phyloP scores from a whole-genome alignment of 2,888 invertebrate species.

The Tenthredo mesomela region DNA sequence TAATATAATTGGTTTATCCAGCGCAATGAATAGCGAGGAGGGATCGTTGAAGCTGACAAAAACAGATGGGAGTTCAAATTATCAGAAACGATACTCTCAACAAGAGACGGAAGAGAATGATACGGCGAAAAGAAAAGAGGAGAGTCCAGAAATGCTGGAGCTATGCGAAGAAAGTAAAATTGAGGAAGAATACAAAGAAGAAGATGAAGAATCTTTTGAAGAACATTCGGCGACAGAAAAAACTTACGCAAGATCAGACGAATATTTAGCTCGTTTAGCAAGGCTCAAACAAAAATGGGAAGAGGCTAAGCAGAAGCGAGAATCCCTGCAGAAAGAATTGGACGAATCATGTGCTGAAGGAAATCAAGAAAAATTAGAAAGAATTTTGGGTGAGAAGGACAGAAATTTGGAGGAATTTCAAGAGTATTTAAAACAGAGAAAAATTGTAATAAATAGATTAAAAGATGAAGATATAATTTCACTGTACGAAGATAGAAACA shows the following conservation, averaged over 20 bases:
- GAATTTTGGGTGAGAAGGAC: constrained; percentile 68
- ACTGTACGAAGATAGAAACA: constrained; percentile 71
- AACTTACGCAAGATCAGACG: constrained; percentile 60
- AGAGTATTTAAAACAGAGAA: constrained; percentile 73
- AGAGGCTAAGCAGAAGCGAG: constrained; percentile 69
- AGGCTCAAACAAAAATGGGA: constrained; percentile 68
- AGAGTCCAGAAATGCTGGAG: constrained; percentile 33
- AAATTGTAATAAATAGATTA: constrained; percentile 71
- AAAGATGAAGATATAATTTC: constrained; percentile 73
- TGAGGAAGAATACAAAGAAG: constrained; percentile 3
- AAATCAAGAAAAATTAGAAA: constrained; percentile 68
- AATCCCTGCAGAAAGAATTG: constrained; percentile 64
- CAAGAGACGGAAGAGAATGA: constrained; percentile 52
- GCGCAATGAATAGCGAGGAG: constrained; percentile 31
- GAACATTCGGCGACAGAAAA: constrained; percentile 49
- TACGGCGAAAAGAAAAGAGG: constrained; percentile 54
- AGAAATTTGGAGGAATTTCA: constrained; percentile 71
- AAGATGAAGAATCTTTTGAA: background rate
- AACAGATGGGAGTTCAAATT: constrained; percentile 14
- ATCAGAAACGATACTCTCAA: constrained; percentile 29
- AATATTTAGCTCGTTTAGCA: constrained; percentile 64
- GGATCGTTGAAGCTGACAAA: constrained; percentile 28
- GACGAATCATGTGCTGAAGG: constrained; percentile 65
- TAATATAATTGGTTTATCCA: constrained; percentile 36
- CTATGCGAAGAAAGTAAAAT: background rate